Conservation (phyloP, 2,888 invertebrate species). For the Ormyrus pomaceus region DNA sequence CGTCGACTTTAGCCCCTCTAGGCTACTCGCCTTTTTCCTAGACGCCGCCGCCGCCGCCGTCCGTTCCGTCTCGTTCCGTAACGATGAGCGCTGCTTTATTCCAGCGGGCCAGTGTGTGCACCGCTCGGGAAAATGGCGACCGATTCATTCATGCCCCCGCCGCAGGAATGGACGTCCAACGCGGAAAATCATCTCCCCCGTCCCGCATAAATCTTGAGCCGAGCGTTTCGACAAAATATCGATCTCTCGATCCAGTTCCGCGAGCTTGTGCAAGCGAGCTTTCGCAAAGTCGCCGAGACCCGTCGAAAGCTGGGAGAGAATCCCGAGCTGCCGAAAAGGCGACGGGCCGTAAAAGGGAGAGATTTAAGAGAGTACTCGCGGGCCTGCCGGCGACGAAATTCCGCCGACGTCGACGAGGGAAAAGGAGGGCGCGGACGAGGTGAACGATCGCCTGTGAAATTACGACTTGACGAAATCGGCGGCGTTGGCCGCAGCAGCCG, state of each 20-base stretch:
- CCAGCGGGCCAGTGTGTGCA: constrained; percentile 10
- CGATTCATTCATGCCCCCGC: no score
- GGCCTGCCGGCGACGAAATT: neutral
- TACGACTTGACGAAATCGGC: constrained; percentile 53
- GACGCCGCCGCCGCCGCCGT: no score
- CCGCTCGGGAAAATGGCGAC: constrained; percentile 45
- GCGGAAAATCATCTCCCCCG: no score
- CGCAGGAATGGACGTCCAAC: neutral
- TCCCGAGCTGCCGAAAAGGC: constrained; percentile 8
- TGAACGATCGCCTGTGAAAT: constrained; percentile 53
- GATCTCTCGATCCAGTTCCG: neutral
- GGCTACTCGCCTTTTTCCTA: neutral
- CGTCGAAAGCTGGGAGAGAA: no score
- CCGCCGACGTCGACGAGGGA: neutral
- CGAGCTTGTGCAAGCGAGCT: constrained; percentile 13
- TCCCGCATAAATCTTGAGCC: neutral
- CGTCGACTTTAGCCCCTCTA: constrained; percentile 15
- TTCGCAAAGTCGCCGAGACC: no score
- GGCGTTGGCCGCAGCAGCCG: neutral
- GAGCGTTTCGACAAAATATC: no score
- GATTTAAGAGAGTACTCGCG: constrained; percentile 22
- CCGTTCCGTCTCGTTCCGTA: constrained; percentile 46
- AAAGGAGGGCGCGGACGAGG: constrained; percentile 41
- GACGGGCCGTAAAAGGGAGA: neutral
- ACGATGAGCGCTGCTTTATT: constrained; percentile 16